Evolutionary conservation across 2,888 invertebrate genomes (phyloP).

Genomic region (Hydraecia micacea): DNA sequence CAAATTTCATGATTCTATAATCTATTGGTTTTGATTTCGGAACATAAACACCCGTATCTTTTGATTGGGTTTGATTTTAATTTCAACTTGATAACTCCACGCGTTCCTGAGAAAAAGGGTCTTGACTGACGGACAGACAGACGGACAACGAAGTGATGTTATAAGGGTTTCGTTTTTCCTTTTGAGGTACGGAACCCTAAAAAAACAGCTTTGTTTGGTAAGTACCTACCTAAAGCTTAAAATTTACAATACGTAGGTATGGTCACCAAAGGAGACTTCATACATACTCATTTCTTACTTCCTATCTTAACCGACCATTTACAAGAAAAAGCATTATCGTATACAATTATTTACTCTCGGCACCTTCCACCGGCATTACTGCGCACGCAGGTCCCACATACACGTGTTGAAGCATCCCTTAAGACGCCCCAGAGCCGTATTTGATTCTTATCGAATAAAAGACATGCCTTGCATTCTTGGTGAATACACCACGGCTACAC

Average conservation of each 20-base stretch:
- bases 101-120: too few species aligned
- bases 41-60: too few species aligned
- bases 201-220: neutral
- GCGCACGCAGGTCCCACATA: neutral
- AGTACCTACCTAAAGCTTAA: neutral
- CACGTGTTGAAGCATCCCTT: conserved; percentile 33
- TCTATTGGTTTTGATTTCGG: too few species aligned
- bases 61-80: too few species aligned
- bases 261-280: neutral
- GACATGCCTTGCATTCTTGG: neutral
- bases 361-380: neutral
- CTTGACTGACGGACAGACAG: too few species aligned
- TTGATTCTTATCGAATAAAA: neutral
- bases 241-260: neutral
- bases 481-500: neutral
- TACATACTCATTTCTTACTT: neutral
- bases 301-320: neutral
- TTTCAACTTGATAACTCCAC: too few species aligned
- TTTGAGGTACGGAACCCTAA: neutral
- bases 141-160: too few species aligned
- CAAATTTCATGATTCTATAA: too few species aligned
- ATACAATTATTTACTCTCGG: conserved; percentile 5
- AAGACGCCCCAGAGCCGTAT: neutral
- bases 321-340: neutral
- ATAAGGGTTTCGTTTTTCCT: too few species aligned